phyloP scores from a whole-genome alignment of 2,797 vertebrate species.

The Manis pentadactyla region DNA sequence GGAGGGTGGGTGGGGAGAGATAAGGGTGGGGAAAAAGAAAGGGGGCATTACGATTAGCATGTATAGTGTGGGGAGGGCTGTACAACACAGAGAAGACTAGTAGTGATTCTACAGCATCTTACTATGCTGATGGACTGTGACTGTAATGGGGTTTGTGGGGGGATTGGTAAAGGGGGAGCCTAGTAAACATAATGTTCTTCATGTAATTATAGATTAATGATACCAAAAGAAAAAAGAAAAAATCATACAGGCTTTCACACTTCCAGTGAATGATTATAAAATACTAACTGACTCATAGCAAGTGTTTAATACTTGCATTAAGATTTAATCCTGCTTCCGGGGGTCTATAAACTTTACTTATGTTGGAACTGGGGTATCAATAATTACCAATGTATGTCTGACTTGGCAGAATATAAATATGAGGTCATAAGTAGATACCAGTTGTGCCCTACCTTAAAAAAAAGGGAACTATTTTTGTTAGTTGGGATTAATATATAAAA shows the following conservation, averaged over 20 bases:
- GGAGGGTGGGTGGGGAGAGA: too few species aligned
- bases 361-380: neutral
- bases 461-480: neutral
- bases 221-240: neutral
- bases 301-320: neutral
- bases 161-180: too few species aligned
- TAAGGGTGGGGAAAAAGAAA: too few species aligned
- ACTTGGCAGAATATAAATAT: neutral
- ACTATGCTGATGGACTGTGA: too few species aligned
- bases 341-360: neutral
- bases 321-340: neutral
- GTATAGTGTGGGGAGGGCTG: too few species aligned
- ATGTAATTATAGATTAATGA: too few species aligned
- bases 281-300: neutral
- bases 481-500: constrained; percentile 10
- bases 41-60: too few species aligned
- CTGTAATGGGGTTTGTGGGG: too few species aligned
- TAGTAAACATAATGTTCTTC: too few species aligned
- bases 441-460: neutral
- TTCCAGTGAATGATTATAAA: neutral
- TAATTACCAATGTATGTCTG: neutral
- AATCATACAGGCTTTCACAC: neutral
- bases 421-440: neutral
- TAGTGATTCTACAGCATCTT: too few species aligned
- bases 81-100: too few species aligned